Conservation (phyloP, 2,113 vertebrate species). For the Bungarus multicinctus region DNA sequence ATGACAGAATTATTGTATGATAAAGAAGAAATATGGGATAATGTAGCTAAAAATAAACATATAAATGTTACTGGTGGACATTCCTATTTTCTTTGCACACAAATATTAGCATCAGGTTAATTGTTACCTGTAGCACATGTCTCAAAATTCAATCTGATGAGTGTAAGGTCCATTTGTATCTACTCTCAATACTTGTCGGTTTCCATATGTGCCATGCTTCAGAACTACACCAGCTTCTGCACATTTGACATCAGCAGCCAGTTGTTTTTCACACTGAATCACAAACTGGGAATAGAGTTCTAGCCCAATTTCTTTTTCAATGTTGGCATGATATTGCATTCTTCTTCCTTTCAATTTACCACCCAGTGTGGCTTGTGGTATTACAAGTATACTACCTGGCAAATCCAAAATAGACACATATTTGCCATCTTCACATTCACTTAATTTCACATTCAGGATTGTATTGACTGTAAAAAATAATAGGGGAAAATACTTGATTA, state of each 20-base stretch:
- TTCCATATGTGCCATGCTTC: slow-evolving; percentile 87
- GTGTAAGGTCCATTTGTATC: slow-evolving; percentile 94
- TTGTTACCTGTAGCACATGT: slow-evolving; percentile 22
- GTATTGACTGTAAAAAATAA: slow-evolving; percentile 71
- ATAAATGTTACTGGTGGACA: neutral
- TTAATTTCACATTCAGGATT: slow-evolving; percentile 85
- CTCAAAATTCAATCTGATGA: slow-evolving; percentile 90
- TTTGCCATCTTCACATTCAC: slow-evolving; percentile 81
- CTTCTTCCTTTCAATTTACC: slow-evolving; percentile 81
- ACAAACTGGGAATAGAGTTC: slow-evolving; percentile 83
- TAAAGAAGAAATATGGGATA: neutral
- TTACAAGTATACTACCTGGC: slow-evolving; percentile 83
- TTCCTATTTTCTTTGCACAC: neutral
- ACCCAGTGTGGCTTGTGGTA: slow-evolving; percentile 92
- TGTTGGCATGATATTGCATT: slow-evolving; percentile 94
- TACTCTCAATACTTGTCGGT: slow-evolving; percentile 87
- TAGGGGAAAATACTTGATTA: neutral
- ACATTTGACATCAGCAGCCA: slow-evolving; percentile 69
- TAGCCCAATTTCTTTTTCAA: slow-evolving; percentile 84
- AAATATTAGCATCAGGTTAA: neutral
- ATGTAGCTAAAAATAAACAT: slow-evolving; percentile 1
- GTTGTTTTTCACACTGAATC: slow-evolving; percentile 77
- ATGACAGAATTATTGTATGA: neutral
- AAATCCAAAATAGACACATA: slow-evolving; percentile 82
- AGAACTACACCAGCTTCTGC: slow-evolving; percentile 65